Evolutionary conservation across 1,140 invertebrate species (phyloP).

Genomic region (Nasonia giraulti): DNA sequence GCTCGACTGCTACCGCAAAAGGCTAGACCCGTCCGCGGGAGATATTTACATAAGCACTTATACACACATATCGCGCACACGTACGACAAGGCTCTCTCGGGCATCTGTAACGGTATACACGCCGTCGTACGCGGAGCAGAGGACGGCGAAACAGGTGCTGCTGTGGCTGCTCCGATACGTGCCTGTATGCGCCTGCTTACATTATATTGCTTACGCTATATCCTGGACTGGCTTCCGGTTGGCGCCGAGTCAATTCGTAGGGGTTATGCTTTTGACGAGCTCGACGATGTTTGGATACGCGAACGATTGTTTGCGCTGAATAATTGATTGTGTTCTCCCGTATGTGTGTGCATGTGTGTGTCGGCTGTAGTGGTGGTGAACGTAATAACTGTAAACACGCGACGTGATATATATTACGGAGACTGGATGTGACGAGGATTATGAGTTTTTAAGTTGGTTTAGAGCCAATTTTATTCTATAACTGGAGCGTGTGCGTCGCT

Average conservation of each 20-base stretch:
- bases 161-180: not conserved
- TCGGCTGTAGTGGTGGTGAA: too few relatives aligned
- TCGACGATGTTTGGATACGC: not conserved
- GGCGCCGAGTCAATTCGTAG: not conserved
- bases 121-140: not conserved
- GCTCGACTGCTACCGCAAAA: constrained; percentile 2
- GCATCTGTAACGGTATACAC: not conserved
- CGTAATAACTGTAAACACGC: too few relatives aligned
- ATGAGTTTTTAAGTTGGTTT: too few relatives aligned
- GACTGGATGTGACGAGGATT: too few relatives aligned
- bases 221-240: not conserved
- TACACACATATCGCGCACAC: not conserved
- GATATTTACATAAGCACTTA: not conserved
- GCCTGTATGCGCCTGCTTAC: not conserved
- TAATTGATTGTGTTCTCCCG: not conserved
- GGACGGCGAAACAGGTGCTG: constrained; percentile 22
- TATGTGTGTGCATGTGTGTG: too few relatives aligned
- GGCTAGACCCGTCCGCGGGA: not conserved
- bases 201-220: not conserved
- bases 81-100: not conserved
- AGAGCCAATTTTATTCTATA: too few relatives aligned
- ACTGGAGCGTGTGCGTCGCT: too few relatives aligned
- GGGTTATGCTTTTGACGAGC: not conserved
- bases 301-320: not conserved
- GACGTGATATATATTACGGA: too few relatives aligned